phyloP scores from a whole-genome alignment of 2,888 invertebrate genomes.

The Acronicta leporina region DNA sequence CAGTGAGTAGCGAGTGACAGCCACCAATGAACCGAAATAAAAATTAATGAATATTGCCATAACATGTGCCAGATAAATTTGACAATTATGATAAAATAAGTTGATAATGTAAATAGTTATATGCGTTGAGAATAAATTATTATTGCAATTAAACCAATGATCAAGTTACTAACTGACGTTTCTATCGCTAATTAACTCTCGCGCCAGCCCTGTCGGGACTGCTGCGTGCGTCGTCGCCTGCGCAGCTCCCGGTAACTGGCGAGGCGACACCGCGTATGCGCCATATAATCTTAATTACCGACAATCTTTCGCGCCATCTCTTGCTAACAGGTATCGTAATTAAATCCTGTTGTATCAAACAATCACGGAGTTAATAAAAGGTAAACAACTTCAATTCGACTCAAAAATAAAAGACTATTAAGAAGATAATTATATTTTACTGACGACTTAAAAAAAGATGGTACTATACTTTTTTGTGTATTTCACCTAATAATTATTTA shows the following conservation, averaged over 20 bases:
- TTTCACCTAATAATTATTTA: too few species aligned
- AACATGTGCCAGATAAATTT: too few species aligned
- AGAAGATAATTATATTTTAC: not conserved
- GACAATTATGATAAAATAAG: too few species aligned
- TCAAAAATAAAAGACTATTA: too few species aligned
- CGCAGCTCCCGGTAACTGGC: constrained; percentile 47
- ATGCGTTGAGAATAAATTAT: not conserved
- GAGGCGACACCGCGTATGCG: constrained; percentile 51
- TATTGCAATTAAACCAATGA: constrained; percentile 30
- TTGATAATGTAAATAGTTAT: too few species aligned
- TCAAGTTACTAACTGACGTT: constrained; percentile 21
- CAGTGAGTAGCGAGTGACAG: too few species aligned
- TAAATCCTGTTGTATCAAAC: constrained; percentile 22
- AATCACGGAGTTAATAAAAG: constrained; percentile 3
- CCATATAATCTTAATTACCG: constrained; percentile 50
- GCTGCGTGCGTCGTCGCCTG: constrained; percentile 26
- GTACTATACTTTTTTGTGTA: too few species aligned
- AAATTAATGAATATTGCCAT: too few species aligned
- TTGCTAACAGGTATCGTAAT: constrained; percentile 28
- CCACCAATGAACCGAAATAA: too few species aligned
- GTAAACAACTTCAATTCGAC: too few species aligned
- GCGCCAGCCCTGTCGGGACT: constrained; percentile 33
- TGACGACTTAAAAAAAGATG: too few species aligned
- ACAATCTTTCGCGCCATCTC: constrained; percentile 10
- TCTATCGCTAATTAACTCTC: constrained; percentile 21